Conservation (phyloP, 2,888 invertebrate genomes). For the Polietes domitor region DNA sequence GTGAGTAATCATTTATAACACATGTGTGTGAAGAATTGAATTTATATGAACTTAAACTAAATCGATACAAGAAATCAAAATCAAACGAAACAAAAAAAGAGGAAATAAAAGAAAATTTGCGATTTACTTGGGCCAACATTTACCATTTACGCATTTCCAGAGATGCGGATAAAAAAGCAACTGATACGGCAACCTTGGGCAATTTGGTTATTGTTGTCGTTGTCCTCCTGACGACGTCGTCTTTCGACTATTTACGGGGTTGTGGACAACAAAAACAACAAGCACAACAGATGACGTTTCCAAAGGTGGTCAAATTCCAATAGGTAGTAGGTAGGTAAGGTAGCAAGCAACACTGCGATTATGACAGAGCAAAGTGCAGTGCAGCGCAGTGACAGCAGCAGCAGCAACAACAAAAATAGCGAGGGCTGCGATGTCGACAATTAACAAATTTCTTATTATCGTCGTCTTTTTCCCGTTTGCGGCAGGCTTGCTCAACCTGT, state of each 20-base stretch:
- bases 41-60: not conserved
- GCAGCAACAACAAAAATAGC: not conserved
- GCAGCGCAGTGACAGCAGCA: constrained; percentile 7
- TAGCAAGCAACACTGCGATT: not conserved
- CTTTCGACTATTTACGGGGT: not conserved
- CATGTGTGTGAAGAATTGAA: not conserved
- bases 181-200: not conserved
- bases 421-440: not conserved
- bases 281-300: not conserved
- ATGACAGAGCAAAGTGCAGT: constrained; percentile 4
- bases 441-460: not conserved
- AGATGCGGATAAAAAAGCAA: not conserved
- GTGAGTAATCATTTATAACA: not conserved
- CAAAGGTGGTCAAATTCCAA: constrained; percentile 20
- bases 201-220: not conserved
- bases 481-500: not conserved
- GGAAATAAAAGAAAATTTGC: not conserved
- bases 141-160: not conserved
- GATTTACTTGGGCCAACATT: too few relatives aligned
- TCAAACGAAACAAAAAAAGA: not conserved
- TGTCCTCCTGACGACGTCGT: not conserved
- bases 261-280: not conserved
- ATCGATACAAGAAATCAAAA: not conserved
- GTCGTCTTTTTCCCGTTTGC: not conserved
- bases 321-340: too few relatives aligned